Percentiles rank a stretch among this genome's conserved stretches.
Evolutionary conservation across 2,797 vertebrate genomes (phyloP).

Genomic region (Molossus alvarezi): DNA sequence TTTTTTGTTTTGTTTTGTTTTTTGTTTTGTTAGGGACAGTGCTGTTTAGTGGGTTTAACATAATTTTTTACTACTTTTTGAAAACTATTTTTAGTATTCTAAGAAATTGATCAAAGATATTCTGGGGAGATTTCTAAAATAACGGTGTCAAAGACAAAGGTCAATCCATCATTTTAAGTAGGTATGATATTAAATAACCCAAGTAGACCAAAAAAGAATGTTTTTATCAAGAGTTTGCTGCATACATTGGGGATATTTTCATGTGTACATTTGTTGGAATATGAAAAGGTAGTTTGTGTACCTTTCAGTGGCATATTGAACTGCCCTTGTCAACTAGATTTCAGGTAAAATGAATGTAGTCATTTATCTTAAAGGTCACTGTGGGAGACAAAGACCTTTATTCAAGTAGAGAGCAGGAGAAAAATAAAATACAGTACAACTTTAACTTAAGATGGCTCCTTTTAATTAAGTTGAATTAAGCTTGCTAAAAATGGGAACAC

Average conservation of each 20-base stretch:
- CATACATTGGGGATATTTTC: slow-evolving; percentile 18
- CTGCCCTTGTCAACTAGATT: not conserved
- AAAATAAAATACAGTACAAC: slow-evolving; percentile 9
- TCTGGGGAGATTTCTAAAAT: slow-evolving; percentile 49
- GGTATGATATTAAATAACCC: not conserved
- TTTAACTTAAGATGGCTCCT: slow-evolving; percentile 44
- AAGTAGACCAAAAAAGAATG: slow-evolving; percentile 39
- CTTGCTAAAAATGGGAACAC: slow-evolving; percentile 1
- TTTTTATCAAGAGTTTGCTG: slow-evolving; percentile 9
- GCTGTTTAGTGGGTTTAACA: not conserved
- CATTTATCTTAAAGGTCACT: slow-evolving; percentile 13
- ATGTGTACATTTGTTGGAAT: slow-evolving; percentile 35
- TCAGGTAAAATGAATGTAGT: not conserved
- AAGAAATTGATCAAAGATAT: slow-evolving; percentile 31
- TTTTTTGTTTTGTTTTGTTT: not conserved
- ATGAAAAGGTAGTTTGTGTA: not conserved
- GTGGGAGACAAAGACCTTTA: not conserved
- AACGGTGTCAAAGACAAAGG: not conserved
- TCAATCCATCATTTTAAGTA: slow-evolving; percentile 35
- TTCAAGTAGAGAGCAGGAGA: not conserved
- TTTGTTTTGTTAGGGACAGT: not conserved
- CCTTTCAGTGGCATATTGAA: not conserved
- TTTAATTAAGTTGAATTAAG: not conserved
- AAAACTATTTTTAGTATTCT: slow-evolving; percentile 19
- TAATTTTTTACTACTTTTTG: slow-evolving; percentile 36